A percentile compares a stretch with the other conserved stretches of the same genome.
Conservation (phyloP, 1,140 invertebrate species). For the Lordiphosa mommai region DNA sequence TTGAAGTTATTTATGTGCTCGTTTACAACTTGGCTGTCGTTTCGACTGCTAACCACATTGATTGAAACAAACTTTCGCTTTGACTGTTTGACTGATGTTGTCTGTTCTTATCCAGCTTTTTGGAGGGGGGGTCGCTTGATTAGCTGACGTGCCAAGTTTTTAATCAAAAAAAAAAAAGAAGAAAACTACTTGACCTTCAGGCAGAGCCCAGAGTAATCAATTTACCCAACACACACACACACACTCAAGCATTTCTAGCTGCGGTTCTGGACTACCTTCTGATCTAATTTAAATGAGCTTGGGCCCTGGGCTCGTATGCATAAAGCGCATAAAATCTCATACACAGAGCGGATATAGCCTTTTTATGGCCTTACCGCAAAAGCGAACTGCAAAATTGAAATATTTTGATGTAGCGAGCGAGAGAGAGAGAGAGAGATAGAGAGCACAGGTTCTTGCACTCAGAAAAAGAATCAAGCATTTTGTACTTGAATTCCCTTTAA, state of each 20-base stretch:
- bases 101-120: neutral
- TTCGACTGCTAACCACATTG: conserved; percentile 40
- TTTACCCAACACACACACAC: neutral
- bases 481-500: no score
- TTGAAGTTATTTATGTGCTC: conserved; percentile 71
- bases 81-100: conserved; percentile 16
- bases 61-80: conserved; percentile 71
- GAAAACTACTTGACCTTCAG: conserved; percentile 27
- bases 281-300: conserved; percentile 68
- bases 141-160: conserved; percentile 69
- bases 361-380: conserved; percentile 61
- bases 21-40: conserved; percentile 61
- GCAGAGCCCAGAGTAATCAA: conserved; percentile 36
- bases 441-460: conserved; percentile 15
- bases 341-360: conserved; percentile 52
- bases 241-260: neutral
- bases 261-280: conserved; percentile 20
- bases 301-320: conserved; percentile 10
- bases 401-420: conserved; percentile 65
- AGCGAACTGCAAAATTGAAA: conserved; percentile 72
- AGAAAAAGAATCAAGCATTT: neutral
- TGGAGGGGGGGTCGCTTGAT: conserved; percentile 38
- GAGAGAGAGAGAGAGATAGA: conserved; percentile 53
- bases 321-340: conserved; percentile 57
- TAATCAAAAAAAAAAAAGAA: conserved; percentile 44